phyloP scores from a whole-genome alignment of 2,888 invertebrate species.

The Ecliptopera silaceata region DNA sequence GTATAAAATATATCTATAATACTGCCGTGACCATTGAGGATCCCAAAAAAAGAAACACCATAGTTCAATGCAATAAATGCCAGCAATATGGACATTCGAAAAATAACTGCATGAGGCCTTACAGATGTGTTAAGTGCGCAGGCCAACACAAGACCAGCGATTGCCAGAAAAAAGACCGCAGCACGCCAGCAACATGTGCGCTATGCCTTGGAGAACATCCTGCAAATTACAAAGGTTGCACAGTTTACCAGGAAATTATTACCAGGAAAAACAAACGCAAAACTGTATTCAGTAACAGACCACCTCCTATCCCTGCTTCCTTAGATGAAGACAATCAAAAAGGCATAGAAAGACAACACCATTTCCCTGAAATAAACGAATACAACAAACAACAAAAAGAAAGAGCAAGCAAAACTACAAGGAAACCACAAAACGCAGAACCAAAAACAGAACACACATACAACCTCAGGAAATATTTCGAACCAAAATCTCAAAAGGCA shows the following conservation, averaged over 20 bases:
- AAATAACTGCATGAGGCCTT: too few relatives aligned
- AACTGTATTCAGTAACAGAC: not conserved
- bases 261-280: not conserved
- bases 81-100: too few relatives aligned
- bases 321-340: not conserved
- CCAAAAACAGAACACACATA: not conserved
- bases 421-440: not conserved
- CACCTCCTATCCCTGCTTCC: not conserved
- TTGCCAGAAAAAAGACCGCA: conserved; percentile 6
- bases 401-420: not conserved
- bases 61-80: too few relatives aligned
- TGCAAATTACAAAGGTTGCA: too few relatives aligned
- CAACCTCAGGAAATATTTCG: not conserved
- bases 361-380: not conserved
- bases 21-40: conserved; percentile 11
- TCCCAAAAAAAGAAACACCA: too few relatives aligned
- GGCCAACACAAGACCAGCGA: conserved; percentile 10
- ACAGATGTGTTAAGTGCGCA: too few relatives aligned
- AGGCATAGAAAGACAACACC: not conserved
- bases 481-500: not conserved
- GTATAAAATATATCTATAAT: conserved; percentile 5
- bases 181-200: conserved; percentile 2
- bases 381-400: too few relatives aligned
- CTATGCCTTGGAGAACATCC: conserved; percentile 3
- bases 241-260: too few relatives aligned